These are phyloP conservation scores for Muntiacus reevesi DNA, from an alignment of 2,113 vertebrate genomes.

Conservation along the genomic window DNA sequence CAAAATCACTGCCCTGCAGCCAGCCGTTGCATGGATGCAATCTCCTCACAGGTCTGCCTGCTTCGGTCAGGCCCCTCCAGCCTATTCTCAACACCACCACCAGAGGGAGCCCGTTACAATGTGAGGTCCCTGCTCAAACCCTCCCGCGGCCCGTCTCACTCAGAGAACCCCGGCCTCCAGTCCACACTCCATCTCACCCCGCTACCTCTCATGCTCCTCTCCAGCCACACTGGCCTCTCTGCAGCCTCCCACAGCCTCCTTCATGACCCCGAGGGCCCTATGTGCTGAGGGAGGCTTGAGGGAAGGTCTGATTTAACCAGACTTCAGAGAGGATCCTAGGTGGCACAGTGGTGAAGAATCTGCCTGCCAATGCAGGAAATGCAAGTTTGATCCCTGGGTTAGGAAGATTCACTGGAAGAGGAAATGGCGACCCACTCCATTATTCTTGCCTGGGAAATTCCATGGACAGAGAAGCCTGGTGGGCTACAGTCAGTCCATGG, in stretches of 20 bases:
- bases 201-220: not conserved
- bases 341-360: not conserved
- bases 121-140: not conserved
- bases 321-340: not conserved
- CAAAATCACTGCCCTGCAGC: not conserved
- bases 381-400: not conserved
- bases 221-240: not conserved
- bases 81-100: constrained; percentile 1
- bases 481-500: not conserved
- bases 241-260: not conserved
- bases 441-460: not conserved
- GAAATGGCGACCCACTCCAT: not conserved
- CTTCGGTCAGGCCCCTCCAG: not conserved
- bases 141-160: not conserved
- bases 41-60: not conserved
- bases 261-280: not conserved
- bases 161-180: not conserved
- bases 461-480: not conserved
- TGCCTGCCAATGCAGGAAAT: not conserved
- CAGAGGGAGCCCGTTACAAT: constrained; percentile 36
- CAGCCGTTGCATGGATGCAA: not conserved
- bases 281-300: not conserved
- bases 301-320: not conserved
- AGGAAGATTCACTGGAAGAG: not conserved
- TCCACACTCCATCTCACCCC: fast-evolving